Evolutionary conservation across 2,888 invertebrate genomes (phyloP).

Genomic region (Phengaris alcon): DNA sequence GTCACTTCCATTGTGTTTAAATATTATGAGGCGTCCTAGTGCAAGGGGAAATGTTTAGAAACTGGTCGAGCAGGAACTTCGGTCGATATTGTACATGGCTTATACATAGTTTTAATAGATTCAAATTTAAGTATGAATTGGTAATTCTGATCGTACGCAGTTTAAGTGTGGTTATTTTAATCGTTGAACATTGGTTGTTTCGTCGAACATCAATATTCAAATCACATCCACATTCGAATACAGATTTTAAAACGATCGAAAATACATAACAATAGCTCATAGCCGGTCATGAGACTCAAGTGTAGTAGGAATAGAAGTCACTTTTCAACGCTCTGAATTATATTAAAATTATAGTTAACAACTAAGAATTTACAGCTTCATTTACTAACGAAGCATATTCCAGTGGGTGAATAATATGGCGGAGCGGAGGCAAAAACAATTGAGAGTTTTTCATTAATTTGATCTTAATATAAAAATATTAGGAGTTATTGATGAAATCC

Average conservation of each 20-base stretch:
- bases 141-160: neutral
- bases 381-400: neutral
- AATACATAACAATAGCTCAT: neutral
- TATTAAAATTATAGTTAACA: neutral
- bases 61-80: no score
- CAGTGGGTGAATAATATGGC: neutral
- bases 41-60: neutral
- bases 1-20: no score
- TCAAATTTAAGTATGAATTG: neutral
- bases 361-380: slow-evolving; percentile 16
- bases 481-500: no score
- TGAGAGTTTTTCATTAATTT: no score
- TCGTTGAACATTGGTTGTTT: slow-evolving; percentile 6
- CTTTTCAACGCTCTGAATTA: neutral
- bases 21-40: no score
- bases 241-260: slow-evolving; percentile 4
- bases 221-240: slow-evolving; percentile 11
- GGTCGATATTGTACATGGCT: neutral
- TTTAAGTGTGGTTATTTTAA: slow-evolving; percentile 17
- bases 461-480: no score
- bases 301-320: neutral
- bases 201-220: slow-evolving; percentile 7
- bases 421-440: neutral
- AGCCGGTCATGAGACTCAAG: neutral
- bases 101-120: neutral